These are phyloP conservation scores for Cryptops parisi DNA, from an alignment of 2,888 invertebrate genomes.

Conservation along the genomic window DNA sequence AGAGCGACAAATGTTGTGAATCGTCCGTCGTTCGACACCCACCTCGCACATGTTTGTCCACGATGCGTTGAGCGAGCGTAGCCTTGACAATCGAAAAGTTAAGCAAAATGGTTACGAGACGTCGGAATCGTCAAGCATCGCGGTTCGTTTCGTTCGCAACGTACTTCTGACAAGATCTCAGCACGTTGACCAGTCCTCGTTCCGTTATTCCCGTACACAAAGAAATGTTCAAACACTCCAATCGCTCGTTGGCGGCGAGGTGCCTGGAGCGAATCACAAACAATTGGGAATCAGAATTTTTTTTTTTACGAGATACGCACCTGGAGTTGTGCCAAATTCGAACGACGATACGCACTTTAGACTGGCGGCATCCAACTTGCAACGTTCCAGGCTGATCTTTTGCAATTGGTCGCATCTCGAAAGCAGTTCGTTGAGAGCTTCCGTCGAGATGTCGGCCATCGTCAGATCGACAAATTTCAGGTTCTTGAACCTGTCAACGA, in stretches of 20 bases:
- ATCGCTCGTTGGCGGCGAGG: slow-evolving; percentile 47
- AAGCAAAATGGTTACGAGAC: no score
- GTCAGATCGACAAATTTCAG: slow-evolving; percentile 77
- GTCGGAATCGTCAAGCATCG: no score
- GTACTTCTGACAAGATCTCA: slow-evolving; percentile 43
- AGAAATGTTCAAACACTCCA: slow-evolving; percentile 69
- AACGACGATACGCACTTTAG: neutral
- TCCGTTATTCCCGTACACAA: slow-evolving; percentile 59
- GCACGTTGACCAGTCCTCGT: slow-evolving; percentile 42
- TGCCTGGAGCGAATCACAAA: no score
- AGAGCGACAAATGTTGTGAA: slow-evolving; percentile 34
- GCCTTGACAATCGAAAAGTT: slow-evolving; percentile 36
- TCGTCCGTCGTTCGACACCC: slow-evolving; percentile 41
- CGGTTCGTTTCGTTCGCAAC: no score
- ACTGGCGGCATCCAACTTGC: slow-evolving; percentile 26
- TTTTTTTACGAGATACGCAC: neutral
- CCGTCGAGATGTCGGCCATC: slow-evolving; percentile 50
- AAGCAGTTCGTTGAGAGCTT: slow-evolving; percentile 37
- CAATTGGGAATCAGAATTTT: no score
- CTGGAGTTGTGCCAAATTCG: slow-evolving; percentile 11
- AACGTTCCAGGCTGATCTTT: slow-evolving; percentile 73
- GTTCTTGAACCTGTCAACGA: neutral
- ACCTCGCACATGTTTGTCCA: slow-evolving; percentile 71
- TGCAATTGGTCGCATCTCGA: slow-evolving; percentile 51
- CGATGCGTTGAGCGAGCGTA: slow-evolving; percentile 47